phyloP scores from a whole-genome alignment of 1,140 invertebrate genomes.

The Diorhabda sublineata region DNA sequence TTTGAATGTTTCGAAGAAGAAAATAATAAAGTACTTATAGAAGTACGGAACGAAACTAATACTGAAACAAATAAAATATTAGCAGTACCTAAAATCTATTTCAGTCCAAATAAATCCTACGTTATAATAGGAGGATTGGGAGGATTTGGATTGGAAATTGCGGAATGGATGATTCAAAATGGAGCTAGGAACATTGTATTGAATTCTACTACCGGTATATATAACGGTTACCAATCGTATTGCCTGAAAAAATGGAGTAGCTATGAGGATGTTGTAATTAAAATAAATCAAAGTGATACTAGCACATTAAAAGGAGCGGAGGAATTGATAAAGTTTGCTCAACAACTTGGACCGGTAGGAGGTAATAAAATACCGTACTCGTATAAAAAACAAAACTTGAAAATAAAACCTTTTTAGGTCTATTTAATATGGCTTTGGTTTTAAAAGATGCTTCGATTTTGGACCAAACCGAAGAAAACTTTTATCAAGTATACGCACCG shows the following conservation, averaged over 20 bases:
- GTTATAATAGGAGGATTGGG: slow-evolving; percentile 74
- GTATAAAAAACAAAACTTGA: no score
- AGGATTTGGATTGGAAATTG: slow-evolving; percentile 87
- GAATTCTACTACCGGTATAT: slow-evolving; percentile 72
- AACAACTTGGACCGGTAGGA: slow-evolving; percentile 73
- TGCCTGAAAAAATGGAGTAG: slow-evolving; percentile 74
- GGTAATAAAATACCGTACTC: slow-evolving; percentile 48
- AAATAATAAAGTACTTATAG: slow-evolving; percentile 74
- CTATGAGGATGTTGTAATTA: slow-evolving; percentile 60
- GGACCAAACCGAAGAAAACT: slow-evolving; percentile 77
- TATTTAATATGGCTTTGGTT: slow-evolving; percentile 91
- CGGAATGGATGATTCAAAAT: slow-evolving; percentile 78
- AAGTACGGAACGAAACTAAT: slow-evolving; percentile 74
- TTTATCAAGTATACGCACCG: slow-evolving; percentile 66
- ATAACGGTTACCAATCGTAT: slow-evolving; percentile 73
- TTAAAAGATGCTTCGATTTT: slow-evolving; percentile 82
- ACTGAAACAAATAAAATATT: slow-evolving; percentile 40
- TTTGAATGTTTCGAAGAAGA: not conserved
- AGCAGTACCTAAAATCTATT: slow-evolving; percentile 15
- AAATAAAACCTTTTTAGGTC: slow-evolving; percentile 45
- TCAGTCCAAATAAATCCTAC: slow-evolving; percentile 52
- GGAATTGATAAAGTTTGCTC: slow-evolving; percentile 64
- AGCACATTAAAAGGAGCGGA: slow-evolving; percentile 63
- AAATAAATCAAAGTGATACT: slow-evolving; percentile 64
- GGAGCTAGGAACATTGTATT: slow-evolving; percentile 76